phyloP scores from a whole-genome alignment of 2,113 vertebrate genomes.

The Tragelaphus strepsiceros region DNA sequence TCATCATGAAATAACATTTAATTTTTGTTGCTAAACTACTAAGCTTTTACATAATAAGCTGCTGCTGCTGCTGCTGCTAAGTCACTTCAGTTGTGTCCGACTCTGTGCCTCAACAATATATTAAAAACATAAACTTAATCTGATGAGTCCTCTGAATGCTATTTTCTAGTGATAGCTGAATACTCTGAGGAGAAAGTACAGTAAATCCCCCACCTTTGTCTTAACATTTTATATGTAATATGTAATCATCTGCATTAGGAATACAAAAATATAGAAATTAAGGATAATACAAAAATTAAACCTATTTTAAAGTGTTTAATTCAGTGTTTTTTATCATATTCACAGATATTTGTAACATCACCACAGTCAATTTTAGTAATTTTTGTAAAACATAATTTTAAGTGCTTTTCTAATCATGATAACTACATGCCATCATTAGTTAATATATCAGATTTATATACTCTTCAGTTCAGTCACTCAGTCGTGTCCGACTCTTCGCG shows the following conservation, averaged over 20 bases:
- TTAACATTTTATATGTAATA: not conserved
- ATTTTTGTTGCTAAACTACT: constrained; percentile 9
- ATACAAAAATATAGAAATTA: not conserved
- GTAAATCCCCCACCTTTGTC: not conserved
- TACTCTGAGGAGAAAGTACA: not conserved
- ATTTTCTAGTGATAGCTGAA: not conserved
- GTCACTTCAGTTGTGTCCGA: too few species aligned
- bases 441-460: not conserved
- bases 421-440: not conserved
- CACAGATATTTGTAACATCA: not conserved
- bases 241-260: not conserved
- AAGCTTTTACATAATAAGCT: not conserved
- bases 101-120: too few species aligned
- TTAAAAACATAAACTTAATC: not conserved
- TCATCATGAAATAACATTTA: not conserved
- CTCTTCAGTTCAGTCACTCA: not conserved
- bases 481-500: too few species aligned
- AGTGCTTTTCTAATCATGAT: not conserved
- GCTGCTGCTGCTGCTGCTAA: too few species aligned
- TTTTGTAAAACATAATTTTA: not conserved
- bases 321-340: not conserved
- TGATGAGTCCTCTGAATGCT: not conserved
- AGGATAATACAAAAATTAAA: not conserved
- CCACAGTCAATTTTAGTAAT: not conserved
- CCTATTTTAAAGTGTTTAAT: not conserved